Evolutionary conservation across 2,797 vertebrate genomes (phyloP).

Genomic region (Cephalopachus bancanus): DNA sequence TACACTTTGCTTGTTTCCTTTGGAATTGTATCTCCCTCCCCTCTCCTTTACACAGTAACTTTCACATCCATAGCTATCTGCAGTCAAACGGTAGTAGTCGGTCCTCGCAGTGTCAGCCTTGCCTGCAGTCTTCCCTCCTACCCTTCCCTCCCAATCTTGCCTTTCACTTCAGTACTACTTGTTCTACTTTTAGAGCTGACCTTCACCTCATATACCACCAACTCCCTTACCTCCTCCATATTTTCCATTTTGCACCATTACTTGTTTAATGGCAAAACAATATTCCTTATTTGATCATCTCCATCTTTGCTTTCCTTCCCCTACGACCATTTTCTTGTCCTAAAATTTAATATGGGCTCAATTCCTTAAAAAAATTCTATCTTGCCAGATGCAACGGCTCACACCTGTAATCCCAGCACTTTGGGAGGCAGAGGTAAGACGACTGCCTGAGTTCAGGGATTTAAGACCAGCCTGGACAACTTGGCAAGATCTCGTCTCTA

Average conservation of each 20-base stretch:
- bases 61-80: not conserved
- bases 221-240: not conserved
- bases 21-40: not conserved
- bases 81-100: not conserved
- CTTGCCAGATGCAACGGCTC: too few relatives aligned
- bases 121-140: not conserved
- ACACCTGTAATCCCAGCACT: too few relatives aligned
- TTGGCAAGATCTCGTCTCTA: too few relatives aligned
- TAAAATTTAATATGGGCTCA: constrained; percentile 16
- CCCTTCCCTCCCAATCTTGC: not conserved
- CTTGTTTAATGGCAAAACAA: not conserved
- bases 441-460: too few relatives aligned
- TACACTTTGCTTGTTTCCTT: not conserved
- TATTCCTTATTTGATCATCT: not conserved
- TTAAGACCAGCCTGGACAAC: too few relatives aligned
- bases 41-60: not conserved
- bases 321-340: not conserved
- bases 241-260: not conserved
- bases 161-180: not conserved
- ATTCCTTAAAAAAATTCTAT: constrained; percentile 4
- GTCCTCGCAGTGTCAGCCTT: not conserved
- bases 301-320: not conserved
- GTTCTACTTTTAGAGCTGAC: not conserved
- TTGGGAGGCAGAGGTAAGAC: too few relatives aligned
- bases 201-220: not conserved